These are phyloP conservation scores for Sesamia nonagrioides DNA, from an alignment of 1,140 invertebrate genomes.

Conservation along the genomic window DNA sequence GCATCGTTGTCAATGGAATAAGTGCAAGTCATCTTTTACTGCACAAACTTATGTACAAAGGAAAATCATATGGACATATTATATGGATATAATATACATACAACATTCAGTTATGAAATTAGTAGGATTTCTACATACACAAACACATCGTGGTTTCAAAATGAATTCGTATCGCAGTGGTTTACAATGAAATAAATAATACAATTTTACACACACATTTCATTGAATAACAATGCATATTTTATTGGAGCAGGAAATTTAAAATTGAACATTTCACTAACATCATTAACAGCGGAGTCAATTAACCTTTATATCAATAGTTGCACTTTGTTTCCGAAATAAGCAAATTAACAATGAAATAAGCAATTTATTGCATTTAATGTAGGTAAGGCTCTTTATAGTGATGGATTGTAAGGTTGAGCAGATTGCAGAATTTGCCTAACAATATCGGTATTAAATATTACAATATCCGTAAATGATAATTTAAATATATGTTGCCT, in stretches of 20 bases:
- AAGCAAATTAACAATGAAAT: background rate
- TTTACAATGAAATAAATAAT: too few species aligned
- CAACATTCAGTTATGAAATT: too few species aligned
- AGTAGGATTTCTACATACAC: too few species aligned
- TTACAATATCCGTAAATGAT: background rate
- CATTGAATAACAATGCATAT: background rate
- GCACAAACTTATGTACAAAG: too few species aligned
- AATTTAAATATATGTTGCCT: background rate
- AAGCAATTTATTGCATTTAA: background rate
- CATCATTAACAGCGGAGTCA: conserved; percentile 1
- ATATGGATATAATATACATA: too few species aligned
- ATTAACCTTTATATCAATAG: background rate
- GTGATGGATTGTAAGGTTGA: background rate
- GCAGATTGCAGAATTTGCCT: background rate
- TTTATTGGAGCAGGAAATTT: background rate
- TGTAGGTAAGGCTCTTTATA: background rate
- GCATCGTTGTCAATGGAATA: too few species aligned
- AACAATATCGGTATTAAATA: background rate
- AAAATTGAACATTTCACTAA: background rate
- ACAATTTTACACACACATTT: too few species aligned
- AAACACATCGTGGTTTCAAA: too few species aligned
- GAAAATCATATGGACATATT: too few species aligned
- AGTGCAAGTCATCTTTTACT: too few species aligned
- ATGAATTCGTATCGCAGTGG: too few species aligned
- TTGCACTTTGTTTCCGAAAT: conserved; percentile 1